Base-by-base conservation (phyloP, 92 coral and sea anemone genomes). In the Porites lobata region DNA sequence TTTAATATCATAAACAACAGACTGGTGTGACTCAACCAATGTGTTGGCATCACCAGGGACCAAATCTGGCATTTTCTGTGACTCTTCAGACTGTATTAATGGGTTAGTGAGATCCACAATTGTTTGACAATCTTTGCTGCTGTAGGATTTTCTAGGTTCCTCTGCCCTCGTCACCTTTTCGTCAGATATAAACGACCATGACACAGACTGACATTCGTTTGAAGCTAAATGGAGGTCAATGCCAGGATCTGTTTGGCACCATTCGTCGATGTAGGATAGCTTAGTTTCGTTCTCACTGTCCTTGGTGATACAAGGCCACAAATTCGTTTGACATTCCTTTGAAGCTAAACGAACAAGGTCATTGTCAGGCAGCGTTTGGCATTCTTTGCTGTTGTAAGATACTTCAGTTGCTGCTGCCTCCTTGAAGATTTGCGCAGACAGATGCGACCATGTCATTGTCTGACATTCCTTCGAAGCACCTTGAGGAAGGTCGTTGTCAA, bases 101-200 rank as follows among this genome's bases (percentile, higher is more conserved):
- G 58, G 59, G 7, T 29, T 19, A 53, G 11, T 71, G 15, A 26
- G 19, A 19, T 22, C 17, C 2, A 29, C 4, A 1, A 26, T 47
- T 29, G 85, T 81, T 81, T 81, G 85, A 19, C 85, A 81, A 13
- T 70, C 85, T 54, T 53, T 69, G 22, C 65, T 69, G 24, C 3
- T 8, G 21, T 72, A 15, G 8, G 6, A 50, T 72, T 7, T 50
- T 50, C 51, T 14, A 7, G 12, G 8, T 1, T 72, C 24, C n/a
- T 50, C 61, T 50, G 26, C 12, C 21, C 19, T 2, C n/a, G 4
- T 72, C 26, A 2, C 21, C 17, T 15, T 72, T 12, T 50, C 77
- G n/a, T 15, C 59, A 50, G 52, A 50, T 9, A 24, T 18, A 50
- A 7, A 9, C 26, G 51, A 9, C 77, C 75, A 70, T 9, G 54